Evolutionary conservation across 2,888 invertebrate species (phyloP), one percentile per base, ranked within the genome.

Genomic region (Drosophila peninsularis): DNA sequence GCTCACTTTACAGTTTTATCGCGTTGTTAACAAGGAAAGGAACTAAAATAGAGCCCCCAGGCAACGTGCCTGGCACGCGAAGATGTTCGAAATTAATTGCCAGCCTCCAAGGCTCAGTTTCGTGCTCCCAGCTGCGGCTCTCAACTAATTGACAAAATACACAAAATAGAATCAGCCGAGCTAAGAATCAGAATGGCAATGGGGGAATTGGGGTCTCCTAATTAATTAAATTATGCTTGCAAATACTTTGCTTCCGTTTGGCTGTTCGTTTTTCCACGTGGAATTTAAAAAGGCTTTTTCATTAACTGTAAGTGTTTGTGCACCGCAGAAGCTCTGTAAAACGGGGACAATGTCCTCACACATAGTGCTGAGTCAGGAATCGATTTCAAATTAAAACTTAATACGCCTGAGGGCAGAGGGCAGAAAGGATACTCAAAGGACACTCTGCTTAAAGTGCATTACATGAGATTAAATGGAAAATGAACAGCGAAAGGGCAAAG

Each of bases 221-320:
- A 77, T 76, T 76, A 78, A 80, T 78, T 72, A 76, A 80, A 80
- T 78, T 76, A 76, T 68, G 68, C 39, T 69, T 64, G 56, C 62
- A 70, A 73, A 74, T 50, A 64, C 50, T 67, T 45, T 54, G 54
- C 36, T 64, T 21, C 41, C 27, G 10, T 47, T 53, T 14, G 44
- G 32, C 41, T 63, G 30, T 27, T 69, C 49, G 50, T 21, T 41
- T 60, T 64, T 68, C 47, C 49, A 58, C 49, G 37, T 62, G 61
- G 50, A 62, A 41, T 78, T 62, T 61, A 63, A 72, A 77, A 62
- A 41, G 56, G 56, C 30, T 77, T 72, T 80, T 80, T 76, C 65
- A 67, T 66, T 60, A 75, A 34, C 45, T 37, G 53, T n/a, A 49
- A 74, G 62, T 58, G 61, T 47, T 27, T 61, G 53, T n/a, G 5